Evolutionary conservation across 2,113 vertebrate genomes (phyloP), one percentile per base, ranked within the genome.

Genomic region (Picathartes gymnocephalus): DNA sequence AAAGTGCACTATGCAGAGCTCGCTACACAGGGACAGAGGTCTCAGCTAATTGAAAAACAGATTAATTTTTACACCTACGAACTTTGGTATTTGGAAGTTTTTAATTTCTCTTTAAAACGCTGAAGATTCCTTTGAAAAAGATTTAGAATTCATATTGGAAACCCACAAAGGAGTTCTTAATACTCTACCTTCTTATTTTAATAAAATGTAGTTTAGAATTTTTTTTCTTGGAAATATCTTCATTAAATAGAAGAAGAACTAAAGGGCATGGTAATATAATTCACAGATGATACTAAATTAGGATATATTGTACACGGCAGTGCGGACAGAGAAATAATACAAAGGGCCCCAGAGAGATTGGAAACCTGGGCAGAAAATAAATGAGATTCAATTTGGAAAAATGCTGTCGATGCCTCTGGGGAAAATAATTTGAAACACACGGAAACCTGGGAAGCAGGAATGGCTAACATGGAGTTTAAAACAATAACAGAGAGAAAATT

Each of bases 381-480:
- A 97, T 96, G 96, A 97, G 94, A 97, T 96, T 96, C 96, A 96
- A 96, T 96, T 96, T 96, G 96, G 92, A 96, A 97, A 97, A 97
- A 97, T 65, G 93, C 93, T 82, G 90, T 86, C 53, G 37, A 94
- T 95, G 95, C 92, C 96, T 96, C 95, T 95, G 92, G 94, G 96
- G 96, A 96, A 97, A 97, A 96, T 97, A 96, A 97, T 97, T 94
- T 96, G 96, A 96, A 96, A 94, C 90, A 96, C 53, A 2, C 71
- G 4, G 92, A 95, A 97, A 97, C 94, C 93, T 96, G 93, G 95
- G 94, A 95, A 95, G 93, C 81, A 90, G 90, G 88, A 95, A 93
- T 6, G 64, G 93, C 88, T 94, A 95, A 96, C 93, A 44, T 78
- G 92, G 88, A 83, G 85, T 88, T 96, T 96, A 94, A 94, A 96